Base-by-base conservation (phyloP, 2,797 vertebrate genomes). In the Podarcis lilfordi region DNA sequence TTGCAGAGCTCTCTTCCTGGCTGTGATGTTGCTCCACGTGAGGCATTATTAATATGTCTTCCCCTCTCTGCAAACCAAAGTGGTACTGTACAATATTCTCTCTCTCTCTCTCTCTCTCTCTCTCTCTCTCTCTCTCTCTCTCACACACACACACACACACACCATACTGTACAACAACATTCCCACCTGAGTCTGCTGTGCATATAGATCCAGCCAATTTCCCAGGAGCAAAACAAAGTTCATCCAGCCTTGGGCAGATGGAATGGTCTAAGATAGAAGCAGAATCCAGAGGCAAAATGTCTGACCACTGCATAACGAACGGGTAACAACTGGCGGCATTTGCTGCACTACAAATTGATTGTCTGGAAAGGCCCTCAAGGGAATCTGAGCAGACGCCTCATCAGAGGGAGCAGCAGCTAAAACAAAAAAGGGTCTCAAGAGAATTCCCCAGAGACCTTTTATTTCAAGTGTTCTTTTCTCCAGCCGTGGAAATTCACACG, bases 341-440 rank as follows among this genome's bases (percentile, higher is more conserved):
- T 50, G 50, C 50, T 50, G 50, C 50, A 50, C 35, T 81, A 2
- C 27, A n/a, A 75, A 32, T 37, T 29, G 69, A 87, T 45, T 75
- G 86, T 23, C 74, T 83, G n/a, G 80, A 55, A 69, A 50, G 37
- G 64, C 75, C 23, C 81, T 50, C n/a, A n/a, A 83, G 74, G 74
- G 68, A 59, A 43, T 64, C 21, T 37, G 8, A 74, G 45, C 82
- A 72, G 50, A 55, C 11, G 9, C 29, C 40, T 77, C 84, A 27
- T 66, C 55, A 66, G 45, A 66, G 7, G 35, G n/a, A 61, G 59
- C 61, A 75, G 50, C 72, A 76, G 55, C 9, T 85, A 87, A 87
- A 66, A 25, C 32, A 29, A 45, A 86, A 68, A 68, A 78, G n/a
- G 84, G 29, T 77, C 74, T 50, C 50, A 50, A 50, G 50, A 50